Evolutionary conservation across 23 tunicate genomes (phyloP).

Genomic region (Halocynthia roretzi): DNA sequence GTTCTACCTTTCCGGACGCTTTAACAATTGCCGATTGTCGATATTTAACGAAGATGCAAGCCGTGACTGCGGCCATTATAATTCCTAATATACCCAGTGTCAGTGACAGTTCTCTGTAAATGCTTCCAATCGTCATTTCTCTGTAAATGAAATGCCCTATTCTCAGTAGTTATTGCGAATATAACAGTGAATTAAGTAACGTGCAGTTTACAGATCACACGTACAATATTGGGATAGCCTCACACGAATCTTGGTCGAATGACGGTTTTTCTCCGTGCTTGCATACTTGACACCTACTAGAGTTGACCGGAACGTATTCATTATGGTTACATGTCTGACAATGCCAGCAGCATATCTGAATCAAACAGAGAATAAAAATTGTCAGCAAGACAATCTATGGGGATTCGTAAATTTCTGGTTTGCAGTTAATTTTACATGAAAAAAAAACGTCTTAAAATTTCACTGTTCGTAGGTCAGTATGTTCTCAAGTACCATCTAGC

Average conservation of each 20-base stretch:
- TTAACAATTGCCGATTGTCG: constrained; percentile 49
- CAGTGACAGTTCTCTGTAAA: constrained; percentile 11
- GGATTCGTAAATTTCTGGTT: not conserved
- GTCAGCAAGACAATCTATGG: not conserved
- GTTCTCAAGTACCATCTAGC: too few relatives aligned
- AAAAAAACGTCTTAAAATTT: too few relatives aligned
- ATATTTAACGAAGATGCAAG: constrained; percentile 16
- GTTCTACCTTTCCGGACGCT: constrained; percentile 59
- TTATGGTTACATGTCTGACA: constrained; percentile 34
- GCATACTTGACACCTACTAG: constrained; percentile 19
- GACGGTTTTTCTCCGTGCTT: constrained; percentile 22
- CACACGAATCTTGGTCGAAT: not conserved
- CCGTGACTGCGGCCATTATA: constrained; percentile 12
- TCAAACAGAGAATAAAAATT: not conserved
- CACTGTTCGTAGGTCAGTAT: too few relatives aligned
- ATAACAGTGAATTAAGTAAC: not conserved
- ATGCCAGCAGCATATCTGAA: constrained; percentile 57
- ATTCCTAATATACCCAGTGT: constrained; percentile 32
- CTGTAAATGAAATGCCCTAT: constrained; percentile 7
- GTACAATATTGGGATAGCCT: constrained; percentile 18
- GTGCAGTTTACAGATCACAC: constrained; percentile 16
- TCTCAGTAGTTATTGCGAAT: not conserved
- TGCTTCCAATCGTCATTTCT: not conserved
- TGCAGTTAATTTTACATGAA: not conserved
- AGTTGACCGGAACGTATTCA: constrained; percentile 31